Evolutionary conservation across 2,888 invertebrate genomes (phyloP), one percentile per base, ranked within the genome.

Genomic region (Leptopterna dolabrata): DNA sequence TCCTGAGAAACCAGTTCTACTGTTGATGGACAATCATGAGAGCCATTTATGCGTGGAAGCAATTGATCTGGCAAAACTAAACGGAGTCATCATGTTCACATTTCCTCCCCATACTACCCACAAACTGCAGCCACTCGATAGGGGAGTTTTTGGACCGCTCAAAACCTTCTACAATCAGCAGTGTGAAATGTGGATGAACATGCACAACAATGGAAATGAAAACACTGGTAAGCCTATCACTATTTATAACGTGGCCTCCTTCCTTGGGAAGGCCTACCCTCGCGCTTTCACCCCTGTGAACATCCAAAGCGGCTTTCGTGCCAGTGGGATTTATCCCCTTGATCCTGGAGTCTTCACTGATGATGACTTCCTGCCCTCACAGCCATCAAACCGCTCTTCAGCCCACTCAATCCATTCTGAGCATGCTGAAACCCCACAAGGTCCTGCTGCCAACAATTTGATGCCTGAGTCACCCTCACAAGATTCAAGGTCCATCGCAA

Each of bases 51-150:
- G 86, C n/a, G 19, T 90, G 11, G 84, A 78, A 71, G 89, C 88
- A 30, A 87, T 90, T 27, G 87, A 90, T 88, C 89, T 90, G 90
- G 90, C 90, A 51, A 90, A 90, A 88, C 90, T 90, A 76, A 90
- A 91, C 89, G 91, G 91, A 43, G 43, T 43, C 7, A n/a, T n/a
- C n/a, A n/a, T n/a, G n/a, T 45, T 9, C 45, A 9, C 45, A 1
- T 45, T 45, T 9, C 45, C n/a, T n/a, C n/a, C n/a, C n/a, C n/a
- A n/a, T n/a, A n/a, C n/a, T n/a, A n/a, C n/a, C n/a, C n/a, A n/a
- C n/a, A n/a, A n/a, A n/a, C n/a, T n/a, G n/a, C n/a, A n/a, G n/a
- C n/a, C n/a, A n/a, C n/a, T n/a, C n/a, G n/a, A n/a, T n/a, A n/a
- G n/a, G n/a, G n/a, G n/a, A n/a, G n/a, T n/a, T n/a, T n/a, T n/a